Evolutionary conservation across 2,113 vertebrate species (phyloP), one percentile per base, ranked within the genome.

Genomic region (Marmota monax): DNA sequence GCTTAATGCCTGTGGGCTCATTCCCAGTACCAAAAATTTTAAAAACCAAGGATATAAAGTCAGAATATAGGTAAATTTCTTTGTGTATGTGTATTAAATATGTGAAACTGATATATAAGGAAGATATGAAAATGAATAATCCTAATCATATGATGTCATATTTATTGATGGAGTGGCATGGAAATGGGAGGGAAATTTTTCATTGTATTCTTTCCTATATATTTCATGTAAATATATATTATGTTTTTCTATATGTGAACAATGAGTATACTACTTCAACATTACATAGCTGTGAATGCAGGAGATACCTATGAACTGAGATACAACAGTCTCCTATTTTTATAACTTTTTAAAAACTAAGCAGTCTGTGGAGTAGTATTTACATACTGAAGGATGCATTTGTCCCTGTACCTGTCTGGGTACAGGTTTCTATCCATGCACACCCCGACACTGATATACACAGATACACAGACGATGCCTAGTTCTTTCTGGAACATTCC

Each of bases 401-500:
- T 56, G 17, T n/a, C 77, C 72, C 8, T 51, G 7, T 48, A 11
- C 22, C 0, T n/a, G 9, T 5, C 48, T 5, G 18, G 56, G 17
- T 58, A 7, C 16, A 77, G 2, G 22, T 8, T 8, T 22, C 17
- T 0, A 27, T 25, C 32, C 27, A 42, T 4, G 11, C 12, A 6
- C 11, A 29, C 72, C 78, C 73, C 20, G 25, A 32, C 27, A 34
- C 18, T 37, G 20, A 69, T 34, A 17, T 14, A n/a, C 67, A 69
- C 3, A 69, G 67, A 17, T 25, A n/a, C 16, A 17, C 32, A 69
- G 37, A 32, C 89, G 72, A 42, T 23, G 77, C 69, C 32, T 32
- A 42, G 23, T 53, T 85, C 34, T 77, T 23, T 53, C 90, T 87
- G 80, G 84, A 90, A 79, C 70, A 90, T 45, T 87, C 88, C 70